Evolutionary conservation across 2,888 invertebrate genomes (phyloP), one percentile per base, ranked within the genome.

Genomic region (Ditula angustiorana): DNA sequence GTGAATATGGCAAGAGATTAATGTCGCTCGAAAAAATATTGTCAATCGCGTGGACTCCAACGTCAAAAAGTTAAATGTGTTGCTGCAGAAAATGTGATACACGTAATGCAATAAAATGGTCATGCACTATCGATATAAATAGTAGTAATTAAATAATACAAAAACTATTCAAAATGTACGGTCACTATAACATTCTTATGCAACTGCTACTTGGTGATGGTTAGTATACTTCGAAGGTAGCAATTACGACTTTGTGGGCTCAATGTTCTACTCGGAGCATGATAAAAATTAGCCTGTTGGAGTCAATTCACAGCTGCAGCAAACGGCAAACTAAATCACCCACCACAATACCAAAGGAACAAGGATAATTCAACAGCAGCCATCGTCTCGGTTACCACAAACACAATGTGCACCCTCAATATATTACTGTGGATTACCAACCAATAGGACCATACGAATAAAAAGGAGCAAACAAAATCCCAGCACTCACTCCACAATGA

Each of bases 401-500:
- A 87, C 86, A 88, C 87, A 87, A 78, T 81, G 90, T 88, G 90
- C 90, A 87, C 84, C 88, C 87, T 77, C 23, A 41, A 63, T 63
- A 85, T 86, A 76, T 80, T 84, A 86, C 87, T 82, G 85, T 88
- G 86, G 84, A 82, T 79, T 83, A 83, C 85, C 83, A 86, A 85
- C 82, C 86, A 83, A 82, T 78, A 77, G 85, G 86, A 86, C 82
- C 83, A 86, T 83, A 86, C 86, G 82, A 80, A 78, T 81, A 81
- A 81, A 82, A 86, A 88, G 86, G 88, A 88, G 90, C 89, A 90
- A 91, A 88, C 88, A 88, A 90, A 89, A 87, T 86, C 90, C 88
- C 90, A 89, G 88, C 89, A 89, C 87, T 89, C 90, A 92, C 88
- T 86, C 87, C 89, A 88, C 84, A 86, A 86, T 84, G 83, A 82